phyloP scores from a whole-genome alignment of 2,888 invertebrate genomes.

The Amiota minor region DNA sequence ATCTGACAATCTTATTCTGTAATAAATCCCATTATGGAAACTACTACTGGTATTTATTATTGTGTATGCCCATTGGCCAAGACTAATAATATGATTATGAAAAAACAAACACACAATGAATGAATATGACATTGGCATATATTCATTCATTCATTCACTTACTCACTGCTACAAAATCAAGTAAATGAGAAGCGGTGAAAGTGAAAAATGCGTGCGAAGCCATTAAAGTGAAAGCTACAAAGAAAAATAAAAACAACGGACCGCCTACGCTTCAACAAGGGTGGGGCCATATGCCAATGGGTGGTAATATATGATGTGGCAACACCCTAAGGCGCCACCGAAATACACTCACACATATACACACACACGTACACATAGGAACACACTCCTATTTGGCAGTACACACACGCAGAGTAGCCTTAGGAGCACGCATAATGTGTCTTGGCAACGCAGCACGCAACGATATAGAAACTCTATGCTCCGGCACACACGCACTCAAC shows the following conservation, averaged over 20 bases:
- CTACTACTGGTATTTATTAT: not conserved
- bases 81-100: conserved; percentile 63
- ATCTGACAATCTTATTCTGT: conserved; percentile 45
- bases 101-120: conserved; percentile 42
- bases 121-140: too few species aligned
- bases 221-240: conserved; percentile 62
- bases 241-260: conserved; percentile 41
- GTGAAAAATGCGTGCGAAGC: conserved; percentile 61
- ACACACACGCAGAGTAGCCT: conserved; percentile 17
- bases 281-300: conserved; percentile 44
- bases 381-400: not conserved
- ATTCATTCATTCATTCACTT: too few species aligned
- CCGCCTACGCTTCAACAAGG: conserved; percentile 55
- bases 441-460: conserved; percentile 41
- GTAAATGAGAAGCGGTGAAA: not conserved
- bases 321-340: conserved; percentile 54
- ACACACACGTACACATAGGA: conserved; percentile 19
- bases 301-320: conserved; percentile 67
- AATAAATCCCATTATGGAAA: conserved; percentile 41
- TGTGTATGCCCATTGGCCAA: conserved; percentile 48
- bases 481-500: conserved; percentile 58
- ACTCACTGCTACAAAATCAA: too few species aligned
- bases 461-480: conserved; percentile 12
- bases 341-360: conserved; percentile 33
- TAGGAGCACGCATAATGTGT: not conserved